Evolutionary conservation across 35 echinoderm and acorn worm species (phyloP), one percentile per base, ranked within the genome.

Genomic region (Patiria miniata): DNA sequence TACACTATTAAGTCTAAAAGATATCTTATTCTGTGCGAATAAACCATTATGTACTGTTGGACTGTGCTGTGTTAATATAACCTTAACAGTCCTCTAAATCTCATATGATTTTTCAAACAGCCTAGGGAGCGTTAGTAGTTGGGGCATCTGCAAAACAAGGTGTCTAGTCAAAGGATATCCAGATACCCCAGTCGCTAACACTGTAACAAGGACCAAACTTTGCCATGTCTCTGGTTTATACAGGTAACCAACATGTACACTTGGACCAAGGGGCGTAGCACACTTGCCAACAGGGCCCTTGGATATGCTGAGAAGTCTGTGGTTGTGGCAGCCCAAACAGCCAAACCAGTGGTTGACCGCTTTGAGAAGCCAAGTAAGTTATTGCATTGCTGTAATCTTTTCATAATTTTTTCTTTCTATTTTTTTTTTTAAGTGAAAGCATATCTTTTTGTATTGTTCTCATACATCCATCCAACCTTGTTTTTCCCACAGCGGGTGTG

Each of bases 231-330:
- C 26, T 73, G 26, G 14, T 23, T 22, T 30, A 4, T 32, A 30
- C 80, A 82, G 42, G 78, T 98, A 56, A 39, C 89, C 68, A 90
- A 91, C 89, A 82, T 86, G 28, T 98, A 98, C 89, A 94, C 87
- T 40, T 94, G 89, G 95, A 94, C 92, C 37, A 98, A 98, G 83
- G 95, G 94, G 34, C 88, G 82, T 36, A 98, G 81, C 57, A 59
- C 84, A 18, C 68, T 98, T 21, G 73, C 94, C 40, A 82, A 83
- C 22, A 94, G 86, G 50, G 87, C 95, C 40, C 77, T 98, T 33
- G 92, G 85, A 52, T 81, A 82, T 39, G 92, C 95, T 2, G 92
- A 98, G 89, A 98, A 93, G 30, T 90, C 92, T 30, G 95, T 98
- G 8, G 85, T 86, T 12, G 61, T 93, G 59, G 95, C 92, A 32